Base-by-base conservation (phyloP, 2,888 invertebrate genomes). In the Phengaris arion region DNA sequence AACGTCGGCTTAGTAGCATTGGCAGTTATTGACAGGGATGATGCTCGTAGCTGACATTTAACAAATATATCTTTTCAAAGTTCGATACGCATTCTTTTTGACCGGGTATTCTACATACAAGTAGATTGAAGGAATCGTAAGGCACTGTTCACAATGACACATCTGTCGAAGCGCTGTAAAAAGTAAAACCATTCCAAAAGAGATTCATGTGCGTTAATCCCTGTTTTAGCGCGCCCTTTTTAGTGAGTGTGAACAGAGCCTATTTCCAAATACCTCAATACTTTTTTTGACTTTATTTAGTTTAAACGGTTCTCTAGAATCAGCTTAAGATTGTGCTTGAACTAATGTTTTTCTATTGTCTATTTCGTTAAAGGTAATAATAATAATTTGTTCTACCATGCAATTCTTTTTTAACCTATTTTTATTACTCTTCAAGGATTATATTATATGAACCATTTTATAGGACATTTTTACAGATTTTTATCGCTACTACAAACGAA, bases 151-250 rank as follows among this genome's bases (percentile, higher is more conserved):
- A 64, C 64, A 64, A 6, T 12, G 6, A 64, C 13, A 2, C 52
- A 0, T 48, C n/a, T 12, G 10, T 6, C 12, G 13, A 35, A 15
- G 12, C 35, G 12, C 12, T 64, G 35, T 64, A 45, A 35, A 13
- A 6, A 64, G 64, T 64, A 64, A 64, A 64, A 64, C 12, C 12
- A 5, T 64, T 64, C 12, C 64, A 64, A 64, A 45, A 64, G 64
- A 64, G 15, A 10, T 64, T 22, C 10, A 12, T 64, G 64, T 64
- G 64, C 64, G 64, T 64, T 64, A 45, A 64, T 64, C 64, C 64
- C 64, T 64, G 64, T 45, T 64, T 6, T 64, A 6, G 64, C 22
- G 64, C 13, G 35, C 13, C 64, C 4, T 52, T 64, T 35, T 0
- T 6, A 12, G 35, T 64, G 5, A 64, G 10, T 45, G 64, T 64